These are phyloP conservation scores for Catharus bicknelli DNA, from an alignment of 2,113 vertebrate species.

Conservation along the genomic window DNA sequence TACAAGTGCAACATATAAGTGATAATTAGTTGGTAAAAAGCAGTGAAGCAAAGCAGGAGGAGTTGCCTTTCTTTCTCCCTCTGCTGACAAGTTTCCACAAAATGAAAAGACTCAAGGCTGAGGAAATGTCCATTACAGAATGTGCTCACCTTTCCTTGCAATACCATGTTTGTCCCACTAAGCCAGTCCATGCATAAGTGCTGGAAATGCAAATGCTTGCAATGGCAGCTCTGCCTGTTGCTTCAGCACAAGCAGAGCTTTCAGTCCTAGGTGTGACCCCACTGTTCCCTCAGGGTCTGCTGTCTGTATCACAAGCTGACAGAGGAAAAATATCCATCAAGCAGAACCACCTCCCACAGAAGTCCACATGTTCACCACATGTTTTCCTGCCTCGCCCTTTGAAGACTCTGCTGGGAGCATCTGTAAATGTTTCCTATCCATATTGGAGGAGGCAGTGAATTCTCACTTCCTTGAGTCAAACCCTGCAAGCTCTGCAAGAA, in stretches of 20 bases:
- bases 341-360: not conserved
- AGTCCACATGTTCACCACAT: constrained; percentile 10
- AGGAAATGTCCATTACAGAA: not conserved
- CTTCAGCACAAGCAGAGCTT: not conserved
- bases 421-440: constrained; percentile 1
- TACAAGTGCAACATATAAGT: not conserved
- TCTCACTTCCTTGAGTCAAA: not conserved
- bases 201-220: not conserved
- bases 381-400: constrained; percentile 33
- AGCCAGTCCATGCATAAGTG: not conserved
- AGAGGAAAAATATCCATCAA: not conserved
- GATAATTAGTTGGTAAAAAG: constrained; percentile 13
- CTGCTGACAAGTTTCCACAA: not conserved
- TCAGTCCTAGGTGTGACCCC: not conserved
- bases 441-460: not conserved
- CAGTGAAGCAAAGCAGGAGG: not conserved
- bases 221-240: not conserved
- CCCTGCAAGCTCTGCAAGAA: not conserved
- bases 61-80: not conserved
- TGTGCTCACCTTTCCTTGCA: not conserved
- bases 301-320: not conserved
- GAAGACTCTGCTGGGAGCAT: constrained; percentile 11
- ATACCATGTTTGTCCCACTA: not conserved
- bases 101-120: not conserved
- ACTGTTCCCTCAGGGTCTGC: not conserved